Percentiles rank a stretch among this genome's conserved stretches.
These are phyloP conservation scores for Anthoscopus minutus DNA, from an alignment of 2,113 vertebrate species.

Conservation along the genomic window DNA sequence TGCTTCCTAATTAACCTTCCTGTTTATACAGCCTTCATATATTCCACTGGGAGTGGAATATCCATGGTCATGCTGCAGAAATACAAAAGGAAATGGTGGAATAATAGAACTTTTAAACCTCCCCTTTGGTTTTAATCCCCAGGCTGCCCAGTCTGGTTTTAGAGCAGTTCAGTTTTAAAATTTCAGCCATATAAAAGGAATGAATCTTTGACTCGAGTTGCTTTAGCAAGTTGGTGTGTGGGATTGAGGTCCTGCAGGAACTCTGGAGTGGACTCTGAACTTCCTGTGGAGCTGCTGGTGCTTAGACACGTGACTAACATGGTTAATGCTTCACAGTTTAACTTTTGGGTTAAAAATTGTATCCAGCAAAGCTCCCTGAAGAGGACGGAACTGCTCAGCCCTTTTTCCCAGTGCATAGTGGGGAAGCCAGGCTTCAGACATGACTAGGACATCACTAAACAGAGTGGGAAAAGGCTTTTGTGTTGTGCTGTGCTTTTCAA, in stretches of 20 bases:
- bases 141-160: neutral
- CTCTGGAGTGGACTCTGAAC: neutral
- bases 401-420: accelerated
- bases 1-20: constrained; percentile 34
- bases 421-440: neutral
- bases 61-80: neutral
- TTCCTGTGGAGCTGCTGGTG: neutral
- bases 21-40: neutral
- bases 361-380: neutral
- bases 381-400: neutral
- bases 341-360: neutral
- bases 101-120: neutral
- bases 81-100: neutral
- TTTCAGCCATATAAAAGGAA: neutral
- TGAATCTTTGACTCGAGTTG: neutral
- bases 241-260: neutral
- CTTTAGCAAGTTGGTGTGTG: neutral
- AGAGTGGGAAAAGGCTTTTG: neutral
- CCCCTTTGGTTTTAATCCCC: neutral
- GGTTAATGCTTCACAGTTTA: neutral
- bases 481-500: neutral
- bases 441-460: neutral
- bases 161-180: neutral
- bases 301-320: neutral
- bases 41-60: neutral